These are phyloP conservation scores for Notiomystis cincta DNA, from an alignment of 2,113 vertebrate genomes.

Conservation along the genomic window DNA sequence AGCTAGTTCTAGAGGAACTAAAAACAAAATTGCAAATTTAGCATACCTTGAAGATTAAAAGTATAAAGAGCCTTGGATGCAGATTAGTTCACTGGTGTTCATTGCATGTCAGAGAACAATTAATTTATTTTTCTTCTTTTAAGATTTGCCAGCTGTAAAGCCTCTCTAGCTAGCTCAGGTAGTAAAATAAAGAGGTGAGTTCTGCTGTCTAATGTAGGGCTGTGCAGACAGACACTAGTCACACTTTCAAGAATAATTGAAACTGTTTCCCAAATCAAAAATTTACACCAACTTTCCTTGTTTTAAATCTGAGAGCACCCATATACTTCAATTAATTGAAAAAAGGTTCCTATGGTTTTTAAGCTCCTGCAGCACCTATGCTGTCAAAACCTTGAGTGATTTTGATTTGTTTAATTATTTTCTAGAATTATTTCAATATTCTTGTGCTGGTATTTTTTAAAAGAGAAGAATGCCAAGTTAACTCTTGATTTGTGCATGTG, in stretches of 20 bases:
- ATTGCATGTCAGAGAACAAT: neutral
- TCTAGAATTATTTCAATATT: neutral
- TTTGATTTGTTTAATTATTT: neutral
- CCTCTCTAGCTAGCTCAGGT: neutral
- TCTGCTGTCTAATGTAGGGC: neutral
- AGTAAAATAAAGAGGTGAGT: neutral
- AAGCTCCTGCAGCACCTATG: neutral
- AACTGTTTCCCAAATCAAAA: neutral
- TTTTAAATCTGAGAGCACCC: neutral
- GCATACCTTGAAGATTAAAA: neutral
- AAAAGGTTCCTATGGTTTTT: neutral
- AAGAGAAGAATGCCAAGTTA: neutral
- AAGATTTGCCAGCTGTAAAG: neutral
- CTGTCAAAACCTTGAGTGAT: neutral
- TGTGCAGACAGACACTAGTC: neutral
- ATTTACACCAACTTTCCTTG: neutral
- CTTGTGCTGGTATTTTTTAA: neutral
- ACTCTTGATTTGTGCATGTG: neutral
- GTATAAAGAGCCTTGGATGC: neutral
- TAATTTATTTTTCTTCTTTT: neutral
- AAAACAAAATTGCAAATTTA: neutral
- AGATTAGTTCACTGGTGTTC: neutral
- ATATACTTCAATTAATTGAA: neutral
- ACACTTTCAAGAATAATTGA: neutral
- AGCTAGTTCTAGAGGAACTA: neutral